These are phyloP conservation scores for Spongilla lacustris DNA, from an alignment of 37 sponge, comb jelly and placozoan species.

Conservation along the genomic window DNA sequence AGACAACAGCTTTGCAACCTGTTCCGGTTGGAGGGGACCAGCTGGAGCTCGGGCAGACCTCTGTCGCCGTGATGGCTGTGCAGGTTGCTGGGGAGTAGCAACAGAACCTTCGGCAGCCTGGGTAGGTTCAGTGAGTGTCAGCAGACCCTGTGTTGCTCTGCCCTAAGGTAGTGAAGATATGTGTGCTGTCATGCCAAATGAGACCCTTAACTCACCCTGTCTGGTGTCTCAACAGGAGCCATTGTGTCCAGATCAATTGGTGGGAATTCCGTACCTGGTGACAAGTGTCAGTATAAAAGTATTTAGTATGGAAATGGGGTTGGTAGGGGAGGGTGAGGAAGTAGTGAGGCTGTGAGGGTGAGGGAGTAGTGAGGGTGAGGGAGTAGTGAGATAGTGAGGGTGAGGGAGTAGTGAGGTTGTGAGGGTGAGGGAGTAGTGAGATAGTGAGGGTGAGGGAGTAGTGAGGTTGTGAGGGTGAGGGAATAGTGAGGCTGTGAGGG, in stretches of 20 bases:
- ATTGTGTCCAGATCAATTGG: constrained; percentile 89
- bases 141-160: not conserved
- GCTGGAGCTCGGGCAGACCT: constrained; percentile 25
- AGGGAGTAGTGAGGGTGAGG: too few relatives aligned
- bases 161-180: too few relatives aligned
- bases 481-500: too few relatives aligned
- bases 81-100: not conserved
- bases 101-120: not conserved
- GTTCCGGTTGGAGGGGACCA: constrained; percentile 69
- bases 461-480: too few relatives aligned
- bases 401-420: too few relatives aligned
- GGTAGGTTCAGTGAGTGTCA: not conserved
- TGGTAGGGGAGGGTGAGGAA: not conserved
- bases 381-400: too few relatives aligned
- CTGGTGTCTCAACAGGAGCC: constrained; percentile 89
- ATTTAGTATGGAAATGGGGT: not conserved
- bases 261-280: constrained; percentile 79
- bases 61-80: constrained; percentile 2
- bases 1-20: constrained; percentile 81
- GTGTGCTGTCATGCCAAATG: too few relatives aligned
- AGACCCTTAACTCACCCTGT: constrained; percentile 24
- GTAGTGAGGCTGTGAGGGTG: too few relatives aligned
- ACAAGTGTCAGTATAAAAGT: not conserved
- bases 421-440: too few relatives aligned
- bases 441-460: too few relatives aligned